Conservation (phyloP, 1,140 invertebrate species). For the Vanessa atalanta region DNA sequence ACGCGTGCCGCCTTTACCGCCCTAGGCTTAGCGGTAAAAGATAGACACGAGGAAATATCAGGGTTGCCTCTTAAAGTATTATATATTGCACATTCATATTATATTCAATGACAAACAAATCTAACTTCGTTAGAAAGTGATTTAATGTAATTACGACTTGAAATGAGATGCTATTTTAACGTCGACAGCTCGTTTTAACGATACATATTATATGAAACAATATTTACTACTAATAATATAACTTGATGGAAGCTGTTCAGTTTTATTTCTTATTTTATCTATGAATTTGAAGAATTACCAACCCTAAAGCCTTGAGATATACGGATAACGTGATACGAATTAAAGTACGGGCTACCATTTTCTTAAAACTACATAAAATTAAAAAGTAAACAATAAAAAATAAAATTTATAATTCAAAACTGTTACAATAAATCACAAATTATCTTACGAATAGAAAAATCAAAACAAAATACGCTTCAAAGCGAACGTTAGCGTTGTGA, state of each 20-base stretch:
- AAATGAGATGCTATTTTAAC: conserved; percentile 45
- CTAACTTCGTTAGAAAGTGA: conserved; percentile 54
- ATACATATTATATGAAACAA: conserved; percentile 18
- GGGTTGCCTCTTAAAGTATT: conserved; percentile 60
- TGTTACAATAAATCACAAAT: not conserved
- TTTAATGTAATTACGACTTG: conserved; percentile 56
- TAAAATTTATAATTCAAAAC: not conserved
- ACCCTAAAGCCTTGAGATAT: no score
- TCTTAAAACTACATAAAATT: not conserved
- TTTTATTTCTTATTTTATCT: not conserved
- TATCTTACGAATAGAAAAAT: not conserved
- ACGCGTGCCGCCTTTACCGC: conserved; percentile 71
- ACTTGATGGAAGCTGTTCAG: not conserved
- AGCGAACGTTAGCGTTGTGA: not conserved
- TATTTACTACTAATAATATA: not conserved
- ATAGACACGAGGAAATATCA: conserved; percentile 70
- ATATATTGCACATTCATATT: conserved; percentile 60
- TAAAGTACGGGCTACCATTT: not conserved
- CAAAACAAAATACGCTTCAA: not conserved
- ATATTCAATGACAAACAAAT: conserved; percentile 55
- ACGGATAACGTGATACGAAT: not conserved
- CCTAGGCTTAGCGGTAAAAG: conserved; percentile 79
- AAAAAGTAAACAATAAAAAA: not conserved
- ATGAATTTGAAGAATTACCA: not conserved
- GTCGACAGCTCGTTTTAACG: conserved; percentile 23